Conservation (phyloP, 2,888 invertebrate genomes). For the Drosophila limbata region DNA sequence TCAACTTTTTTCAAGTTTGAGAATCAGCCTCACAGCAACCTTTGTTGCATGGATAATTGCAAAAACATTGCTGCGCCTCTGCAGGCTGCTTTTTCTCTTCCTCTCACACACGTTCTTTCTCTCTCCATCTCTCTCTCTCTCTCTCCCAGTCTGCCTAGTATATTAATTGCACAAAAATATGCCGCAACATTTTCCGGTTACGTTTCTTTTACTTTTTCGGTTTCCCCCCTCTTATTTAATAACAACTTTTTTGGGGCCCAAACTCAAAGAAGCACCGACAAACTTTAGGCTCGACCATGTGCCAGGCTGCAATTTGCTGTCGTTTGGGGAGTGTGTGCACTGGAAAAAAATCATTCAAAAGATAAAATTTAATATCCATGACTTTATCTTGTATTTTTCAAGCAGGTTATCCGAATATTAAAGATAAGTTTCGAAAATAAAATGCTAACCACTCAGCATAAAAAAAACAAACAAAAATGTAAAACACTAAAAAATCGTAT, state of each 20-base stretch:
- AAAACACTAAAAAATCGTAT: too few relatives aligned
- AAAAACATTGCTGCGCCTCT: slow-evolving; percentile 44
- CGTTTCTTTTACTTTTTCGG: slow-evolving; percentile 30
- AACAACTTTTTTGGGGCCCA: slow-evolving; percentile 41
- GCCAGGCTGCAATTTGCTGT: slow-evolving; percentile 29
- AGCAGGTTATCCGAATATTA: too few relatives aligned
- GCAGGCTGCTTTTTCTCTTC: background rate
- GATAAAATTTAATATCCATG: too few relatives aligned
- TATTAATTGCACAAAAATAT: slow-evolving; percentile 75
- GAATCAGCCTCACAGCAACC: slow-evolving; percentile 6
- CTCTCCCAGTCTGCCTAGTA: background rate
- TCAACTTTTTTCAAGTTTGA: slow-evolving; percentile 30
- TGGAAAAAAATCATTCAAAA: too few relatives aligned
- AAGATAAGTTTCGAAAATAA: too few relatives aligned
- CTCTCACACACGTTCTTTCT: background rate
- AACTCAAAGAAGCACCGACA: slow-evolving; percentile 1
- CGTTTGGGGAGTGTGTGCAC: slow-evolving; percentile 4
- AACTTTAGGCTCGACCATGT: slow-evolving; percentile 12
- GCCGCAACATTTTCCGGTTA: slow-evolving; percentile 51
- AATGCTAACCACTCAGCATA: too few relatives aligned
- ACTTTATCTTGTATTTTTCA: too few relatives aligned
- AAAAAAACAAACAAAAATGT: too few relatives aligned
- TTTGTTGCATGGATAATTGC: slow-evolving; percentile 54
- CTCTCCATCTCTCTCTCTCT: background rate
- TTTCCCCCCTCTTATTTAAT: slow-evolving; percentile 42